Evolutionary conservation across 2,888 invertebrate genomes (phyloP), one percentile per base, ranked within the genome.

Genomic region (Mythimna loreyi): DNA sequence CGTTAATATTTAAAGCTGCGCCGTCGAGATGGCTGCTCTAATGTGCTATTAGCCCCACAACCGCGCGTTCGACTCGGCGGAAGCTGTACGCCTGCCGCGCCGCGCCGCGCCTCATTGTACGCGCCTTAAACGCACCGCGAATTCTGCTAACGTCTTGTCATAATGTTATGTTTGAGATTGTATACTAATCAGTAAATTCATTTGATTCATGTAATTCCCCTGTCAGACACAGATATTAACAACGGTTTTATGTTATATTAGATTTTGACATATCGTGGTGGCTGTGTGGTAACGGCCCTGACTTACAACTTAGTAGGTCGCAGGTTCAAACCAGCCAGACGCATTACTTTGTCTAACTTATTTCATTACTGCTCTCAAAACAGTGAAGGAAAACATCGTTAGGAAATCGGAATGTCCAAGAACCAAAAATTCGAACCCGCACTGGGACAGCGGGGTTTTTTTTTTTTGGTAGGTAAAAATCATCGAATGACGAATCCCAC

Each of bases 1-100:
- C 91, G 91, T 93, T 92, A 93, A 94, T 94, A 94, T 93, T 93
- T 92, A 92, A 93, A 92, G 88, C 88, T 87, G 84, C 85, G 87
- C 86, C 82, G 86, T 80, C 84, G 90, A 91, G 91, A 90, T 90
- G 90, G 90, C 86, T 86, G 85, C 89, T 91, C 91, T 93, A 93
- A 93, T 93, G 93, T 91, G 92, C 92, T 93, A 92, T 93, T 92
- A 92, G 90, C 88, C 78, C 80, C 85, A 83, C 81, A 89, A 87
- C 90, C 89, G 85, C 89, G 84, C 85, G 85, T 88, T 89, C 88
- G 86, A 86, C 87, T 88, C 84, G 72, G 72, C 78, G 78, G 69
- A 78, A 76, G 76, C 70, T 66, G 62, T 68, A 75, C 74, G 78
- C 50, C 67, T 52, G 69, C 52, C 67, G 64, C 57, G 45, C 70